Percentiles rank a stretch among this genome's conserved stretches.
Evolutionary conservation across 2,113 vertebrate genomes (phyloP).

Genomic region (Strigops habroptila): DNA sequence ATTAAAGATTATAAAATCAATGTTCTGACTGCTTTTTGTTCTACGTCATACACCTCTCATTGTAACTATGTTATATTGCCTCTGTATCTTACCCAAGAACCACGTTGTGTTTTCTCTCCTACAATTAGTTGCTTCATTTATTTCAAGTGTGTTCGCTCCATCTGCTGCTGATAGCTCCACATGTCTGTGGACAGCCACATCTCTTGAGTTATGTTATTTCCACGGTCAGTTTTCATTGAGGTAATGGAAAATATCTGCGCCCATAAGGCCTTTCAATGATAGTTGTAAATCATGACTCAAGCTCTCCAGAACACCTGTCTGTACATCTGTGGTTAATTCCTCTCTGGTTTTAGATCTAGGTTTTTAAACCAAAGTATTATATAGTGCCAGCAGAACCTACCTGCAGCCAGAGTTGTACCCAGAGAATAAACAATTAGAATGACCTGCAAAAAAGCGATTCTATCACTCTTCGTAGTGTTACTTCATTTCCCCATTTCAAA

Average conservation of each 20-base stretch:
- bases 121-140: neutral
- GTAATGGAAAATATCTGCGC: constrained; percentile 1
- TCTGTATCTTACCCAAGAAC: neutral
- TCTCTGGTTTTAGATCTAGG: neutral
- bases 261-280: neutral
- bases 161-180: neutral
- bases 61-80: neutral
- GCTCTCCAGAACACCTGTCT: neutral
- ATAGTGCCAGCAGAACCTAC: neutral
- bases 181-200: neutral
- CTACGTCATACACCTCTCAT: neutral
- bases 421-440: neutral
- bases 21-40: neutral
- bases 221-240: neutral
- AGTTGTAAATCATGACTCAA: neutral
- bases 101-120: neutral
- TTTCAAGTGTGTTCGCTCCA: neutral
- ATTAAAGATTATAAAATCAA: neutral
- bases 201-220: neutral
- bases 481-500: neutral
- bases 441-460: neutral
- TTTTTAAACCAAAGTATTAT: neutral
- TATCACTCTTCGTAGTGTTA: neutral
- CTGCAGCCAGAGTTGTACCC: rapidly evolving
- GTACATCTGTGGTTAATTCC: neutral